Evolutionary conservation across 2,113 vertebrate species (phyloP), one percentile per base, ranked within the genome.

Genomic region (Shinisaurus crocodilurus): DNA sequence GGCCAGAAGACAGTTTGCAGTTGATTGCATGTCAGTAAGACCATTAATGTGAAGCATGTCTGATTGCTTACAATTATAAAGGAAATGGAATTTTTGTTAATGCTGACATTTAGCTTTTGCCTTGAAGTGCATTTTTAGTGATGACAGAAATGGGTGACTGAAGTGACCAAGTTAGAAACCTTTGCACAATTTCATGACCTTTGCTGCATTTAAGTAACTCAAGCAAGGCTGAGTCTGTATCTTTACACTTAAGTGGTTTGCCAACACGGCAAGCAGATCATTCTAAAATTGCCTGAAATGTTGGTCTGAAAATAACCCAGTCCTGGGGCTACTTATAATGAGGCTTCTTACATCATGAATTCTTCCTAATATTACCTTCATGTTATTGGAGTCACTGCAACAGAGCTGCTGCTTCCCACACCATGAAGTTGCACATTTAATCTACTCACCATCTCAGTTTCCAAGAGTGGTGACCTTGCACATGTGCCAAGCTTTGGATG

Each of bases 21-120:
- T 72, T 82, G 83, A 84, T 87, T 91, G 34, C 13, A 65, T 48
- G 48, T 83, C 9, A 85, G 50, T 74, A 91, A 82, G 12, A 79
- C 72, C 69, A 87, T 63, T 54, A 76, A 37, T 67, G 80, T 92
- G 1, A 91, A 91, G 3, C 57, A 15, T 82, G 50, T 83, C 90
- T 89, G 23, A 85, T 85, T 89, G 45, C 34, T 84, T 89, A 92
- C 48, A 18, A 34, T 91, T 91, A 90, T 77, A 29, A 15, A 45
- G 76, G 76, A 85, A 87, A 77, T 29, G 9, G 50, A 87, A 83
- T 10, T 90, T 93, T 79, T 90, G 54, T 13, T 90, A 80, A 34
- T 80, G 81, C 1, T 86, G 86, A 90, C 13, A 86, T 90, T 93
- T 93, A 90, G 16, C 76, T 93, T 93, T 50, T 90, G 60, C 32